A percentile compares a stretch with the other conserved stretches of the same genome.
Conservation (phyloP, 2,888 invertebrate species). For the Eupithecia pulchellata region DNA sequence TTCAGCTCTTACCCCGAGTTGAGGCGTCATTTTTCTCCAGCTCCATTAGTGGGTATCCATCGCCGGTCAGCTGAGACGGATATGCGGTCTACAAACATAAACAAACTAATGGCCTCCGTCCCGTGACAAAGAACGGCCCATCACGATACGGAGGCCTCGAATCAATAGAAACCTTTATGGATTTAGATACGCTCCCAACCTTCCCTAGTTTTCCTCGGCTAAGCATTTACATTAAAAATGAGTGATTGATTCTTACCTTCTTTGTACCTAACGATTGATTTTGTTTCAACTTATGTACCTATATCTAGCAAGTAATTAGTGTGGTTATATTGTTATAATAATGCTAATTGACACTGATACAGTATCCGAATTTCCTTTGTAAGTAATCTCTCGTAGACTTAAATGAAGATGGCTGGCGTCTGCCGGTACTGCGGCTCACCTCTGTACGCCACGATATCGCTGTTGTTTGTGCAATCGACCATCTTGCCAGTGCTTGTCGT, state of each 20-base stretch:
- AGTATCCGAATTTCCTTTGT: slow-evolving; percentile 10
- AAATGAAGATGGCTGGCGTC: slow-evolving; percentile 10
- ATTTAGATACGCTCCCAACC: slow-evolving; percentile 44
- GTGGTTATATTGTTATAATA: not conserved
- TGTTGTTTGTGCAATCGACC: slow-evolving; percentile 31
- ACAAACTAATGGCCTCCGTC: slow-evolving; percentile 70
- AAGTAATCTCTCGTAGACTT: slow-evolving; percentile 6
- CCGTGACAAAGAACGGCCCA: slow-evolving; percentile 73
- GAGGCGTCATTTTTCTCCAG: slow-evolving; percentile 70
- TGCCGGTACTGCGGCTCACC: slow-evolving; percentile 18
- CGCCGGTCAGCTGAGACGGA: slow-evolving; percentile 67
- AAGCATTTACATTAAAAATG: not conserved
- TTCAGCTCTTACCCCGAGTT: slow-evolving; percentile 45
- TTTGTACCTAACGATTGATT: not conserved
- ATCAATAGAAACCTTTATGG: slow-evolving; percentile 59
- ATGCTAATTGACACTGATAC: not conserved
- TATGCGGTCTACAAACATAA: slow-evolving; percentile 71
- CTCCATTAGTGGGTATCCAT: slow-evolving; percentile 71
- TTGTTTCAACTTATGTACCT: not conserved
- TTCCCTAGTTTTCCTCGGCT: not conserved
- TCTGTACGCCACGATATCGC: slow-evolving; percentile 25
- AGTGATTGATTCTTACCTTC: not conserved
- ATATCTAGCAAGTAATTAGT: not conserved
- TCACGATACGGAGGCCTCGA: slow-evolving; percentile 60
- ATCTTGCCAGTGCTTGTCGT: slow-evolving; percentile 17